These are phyloP conservation scores for Drosophila ironensis DNA, from an alignment of 1,140 invertebrate genomes.

Conservation along the genomic window DNA sequence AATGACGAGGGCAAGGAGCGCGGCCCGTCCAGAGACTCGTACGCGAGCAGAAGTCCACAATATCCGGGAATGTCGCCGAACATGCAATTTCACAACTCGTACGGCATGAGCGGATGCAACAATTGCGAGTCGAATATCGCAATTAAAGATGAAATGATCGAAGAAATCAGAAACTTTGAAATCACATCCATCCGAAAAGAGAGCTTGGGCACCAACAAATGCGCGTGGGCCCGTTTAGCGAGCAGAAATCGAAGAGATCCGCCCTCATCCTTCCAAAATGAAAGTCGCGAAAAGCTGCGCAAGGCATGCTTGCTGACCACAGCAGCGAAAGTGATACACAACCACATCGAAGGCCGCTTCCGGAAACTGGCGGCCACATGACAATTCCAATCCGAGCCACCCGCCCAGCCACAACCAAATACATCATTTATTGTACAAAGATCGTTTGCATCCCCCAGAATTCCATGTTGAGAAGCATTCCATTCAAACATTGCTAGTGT, in stretches of 20 bases:
- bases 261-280: background rate
- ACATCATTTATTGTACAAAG: slow-evolving; percentile 41
- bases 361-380: slow-evolving; percentile 50
- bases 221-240: background rate
- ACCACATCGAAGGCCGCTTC: slow-evolving; percentile 40
- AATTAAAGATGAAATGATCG: background rate
- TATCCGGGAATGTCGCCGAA: slow-evolving; percentile 30
- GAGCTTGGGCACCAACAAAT: slow-evolving; percentile 7
- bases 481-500: slow-evolving; percentile 24
- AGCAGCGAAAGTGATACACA: slow-evolving; percentile 57
- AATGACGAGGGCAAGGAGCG: slow-evolving; percentile 3
- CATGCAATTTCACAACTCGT: slow-evolving; percentile 68
- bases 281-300: background rate
- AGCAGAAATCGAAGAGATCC: background rate
- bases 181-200: slow-evolving; percentile 13
- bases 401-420: slow-evolving; percentile 38
- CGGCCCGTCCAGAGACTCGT: slow-evolving; percentile 21
- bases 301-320: slow-evolving; percentile 28
- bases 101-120: slow-evolving; percentile 55
- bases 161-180: background rate
- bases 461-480: slow-evolving; percentile 44
- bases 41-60: slow-evolving; percentile 11
- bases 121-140: slow-evolving; percentile 57
- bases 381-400: slow-evolving; percentile 29
- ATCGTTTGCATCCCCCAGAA: slow-evolving; percentile 10